phyloP scores from a whole-genome alignment of 2,888 invertebrate species.

The Oscheius sp. region DNA sequence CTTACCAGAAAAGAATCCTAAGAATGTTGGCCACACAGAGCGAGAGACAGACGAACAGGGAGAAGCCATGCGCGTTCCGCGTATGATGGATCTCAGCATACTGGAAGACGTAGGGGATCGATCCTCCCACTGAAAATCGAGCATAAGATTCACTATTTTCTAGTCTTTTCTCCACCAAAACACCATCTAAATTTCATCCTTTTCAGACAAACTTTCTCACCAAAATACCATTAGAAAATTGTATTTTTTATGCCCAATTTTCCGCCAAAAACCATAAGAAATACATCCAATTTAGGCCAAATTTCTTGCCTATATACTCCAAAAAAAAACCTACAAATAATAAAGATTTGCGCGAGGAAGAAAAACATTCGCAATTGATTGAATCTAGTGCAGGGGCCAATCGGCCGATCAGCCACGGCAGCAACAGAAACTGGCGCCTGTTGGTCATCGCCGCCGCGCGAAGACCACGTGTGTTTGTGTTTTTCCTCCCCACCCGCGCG shows the following conservation, averaged over 20 bases:
- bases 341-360: neutral
- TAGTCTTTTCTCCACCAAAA: no score
- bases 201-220: no score
- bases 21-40: slow-evolving; percentile 94
- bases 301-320: neutral
- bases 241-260: neutral
- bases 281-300: neutral
- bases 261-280: neutral
- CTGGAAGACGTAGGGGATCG: slow-evolving; percentile 74
- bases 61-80: slow-evolving; percentile 96
- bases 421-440: neutral
- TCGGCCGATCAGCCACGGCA: slow-evolving; percentile 9
- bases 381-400: neutral
- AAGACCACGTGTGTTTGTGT: slow-evolving; percentile 14
- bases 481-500: neutral
- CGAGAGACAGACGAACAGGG: slow-evolving; percentile 93
- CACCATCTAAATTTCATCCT: no score
- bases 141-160: neutral
- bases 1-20: slow-evolving; percentile 96
- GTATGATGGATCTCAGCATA: slow-evolving; percentile 87
- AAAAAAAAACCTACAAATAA: slow-evolving; percentile 1
- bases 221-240: no score
- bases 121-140: slow-evolving; percentile 63
- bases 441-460: slow-evolving; percentile 9
- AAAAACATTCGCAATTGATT: slow-evolving; percentile 26